Percentiles rank a stretch among this genome's conserved stretches.
phyloP scores from a whole-genome alignment of 2,797 vertebrate species.

The Brachyrhaphis roseni region DNA sequence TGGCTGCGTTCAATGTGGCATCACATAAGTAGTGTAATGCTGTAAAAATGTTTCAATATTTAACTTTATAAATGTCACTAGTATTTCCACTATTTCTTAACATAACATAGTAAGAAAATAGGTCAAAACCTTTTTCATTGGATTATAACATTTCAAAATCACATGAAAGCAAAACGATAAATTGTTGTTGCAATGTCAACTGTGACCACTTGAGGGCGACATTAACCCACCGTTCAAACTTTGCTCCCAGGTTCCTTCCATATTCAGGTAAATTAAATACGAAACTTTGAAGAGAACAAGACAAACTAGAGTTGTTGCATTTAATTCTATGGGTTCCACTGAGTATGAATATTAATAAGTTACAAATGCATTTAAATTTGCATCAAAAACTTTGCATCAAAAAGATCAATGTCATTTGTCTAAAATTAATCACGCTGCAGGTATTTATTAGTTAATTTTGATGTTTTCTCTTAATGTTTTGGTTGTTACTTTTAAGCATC shows the following conservation, averaged over 20 bases:
- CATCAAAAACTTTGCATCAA: neutral
- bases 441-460: neutral
- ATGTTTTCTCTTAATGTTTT: neutral
- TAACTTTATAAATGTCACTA: neutral
- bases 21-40: neutral
- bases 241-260: neutral
- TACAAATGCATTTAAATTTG: neutral
- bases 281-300: neutral
- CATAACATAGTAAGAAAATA: neutral
- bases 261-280: neutral
- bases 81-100: neutral
- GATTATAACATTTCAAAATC: neutral
- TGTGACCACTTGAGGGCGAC: slow-evolving; percentile 64
- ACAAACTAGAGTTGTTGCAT: neutral
- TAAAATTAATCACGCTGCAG: neutral
- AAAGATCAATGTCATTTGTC: neutral
- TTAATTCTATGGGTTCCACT: neutral
- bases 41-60: neutral
- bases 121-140: neutral
- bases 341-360: neutral
- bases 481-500: neutral
- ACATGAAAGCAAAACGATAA: neutral
- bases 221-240: slow-evolving; percentile 33
- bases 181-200: neutral
- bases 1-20: neutral